Percentiles rank a stretch among this genome's conserved stretches.
These are phyloP conservation scores for Nannoperca obscura DNA, from an alignment of 2,797 vertebrate species.

Conservation along the genomic window DNA sequence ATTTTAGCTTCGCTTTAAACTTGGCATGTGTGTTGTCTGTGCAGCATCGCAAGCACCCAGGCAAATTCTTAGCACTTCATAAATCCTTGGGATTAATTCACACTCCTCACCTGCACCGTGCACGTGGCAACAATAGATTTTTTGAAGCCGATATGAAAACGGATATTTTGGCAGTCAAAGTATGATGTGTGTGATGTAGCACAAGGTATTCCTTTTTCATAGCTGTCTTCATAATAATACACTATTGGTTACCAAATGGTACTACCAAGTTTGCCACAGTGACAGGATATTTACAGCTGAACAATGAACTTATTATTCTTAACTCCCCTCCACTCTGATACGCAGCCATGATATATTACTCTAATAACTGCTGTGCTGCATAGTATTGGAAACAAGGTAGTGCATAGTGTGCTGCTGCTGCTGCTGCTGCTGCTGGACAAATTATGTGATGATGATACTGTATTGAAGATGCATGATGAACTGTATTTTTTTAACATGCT, in stretches of 20 bases:
- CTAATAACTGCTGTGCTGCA: constrained; percentile 51
- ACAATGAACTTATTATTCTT: constrained; percentile 36
- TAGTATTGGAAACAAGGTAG: constrained; percentile 29
- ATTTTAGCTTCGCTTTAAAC: background rate
- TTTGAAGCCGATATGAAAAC: background rate
- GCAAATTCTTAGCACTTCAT: background rate
- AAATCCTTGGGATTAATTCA: background rate
- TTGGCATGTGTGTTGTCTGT: background rate
- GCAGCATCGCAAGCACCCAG: background rate
- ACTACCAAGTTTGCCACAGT: background rate
- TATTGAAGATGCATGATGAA: constrained; percentile 36
- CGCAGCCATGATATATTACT: constrained; percentile 46
- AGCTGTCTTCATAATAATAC: background rate
- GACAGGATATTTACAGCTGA: constrained; percentile 19
- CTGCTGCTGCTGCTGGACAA: constrained; percentile 56
- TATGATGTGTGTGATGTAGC: background rate
- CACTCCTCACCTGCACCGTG: background rate
- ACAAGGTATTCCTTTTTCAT: background rate
- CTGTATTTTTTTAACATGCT: constrained; percentile 3
- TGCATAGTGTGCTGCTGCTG: constrained; percentile 46
- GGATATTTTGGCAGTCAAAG: background rate
- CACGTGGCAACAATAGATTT: background rate
- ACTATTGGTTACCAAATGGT: background rate
- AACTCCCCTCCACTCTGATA: constrained; percentile 29
- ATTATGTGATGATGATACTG: constrained; percentile 50